These are phyloP conservation scores for Caenorhabditis sp. DNA, from an alignment of 2,888 invertebrate species.

Conservation along the genomic window DNA sequence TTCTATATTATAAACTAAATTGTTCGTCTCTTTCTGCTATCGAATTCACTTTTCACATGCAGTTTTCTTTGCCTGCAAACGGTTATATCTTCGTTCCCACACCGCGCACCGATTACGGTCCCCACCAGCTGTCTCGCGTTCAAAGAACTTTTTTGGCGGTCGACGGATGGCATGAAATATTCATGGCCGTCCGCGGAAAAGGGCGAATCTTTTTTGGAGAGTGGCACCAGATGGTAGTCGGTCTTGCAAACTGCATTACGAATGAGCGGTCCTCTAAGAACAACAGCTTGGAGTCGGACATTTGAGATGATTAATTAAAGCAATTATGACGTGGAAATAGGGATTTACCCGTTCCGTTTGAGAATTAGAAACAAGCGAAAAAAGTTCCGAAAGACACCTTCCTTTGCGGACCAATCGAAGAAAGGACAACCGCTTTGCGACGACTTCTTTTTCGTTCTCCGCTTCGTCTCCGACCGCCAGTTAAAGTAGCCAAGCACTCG, in stretches of 20 bases:
- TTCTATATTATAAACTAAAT: constrained; percentile 13
- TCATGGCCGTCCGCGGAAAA: constrained; percentile 14
- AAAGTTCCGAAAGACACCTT: constrained; percentile 22
- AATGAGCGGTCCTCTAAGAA: no score
- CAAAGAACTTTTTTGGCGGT: background rate
- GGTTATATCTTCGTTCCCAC: background rate
- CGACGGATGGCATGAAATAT: constrained; percentile 29
- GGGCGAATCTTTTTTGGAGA: background rate
- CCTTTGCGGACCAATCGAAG: constrained; percentile 32
- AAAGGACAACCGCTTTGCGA: constrained; percentile 9
- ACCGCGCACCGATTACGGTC: background rate
- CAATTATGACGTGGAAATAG: background rate
- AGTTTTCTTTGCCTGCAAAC: background rate
- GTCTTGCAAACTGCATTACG: constrained; percentile 3
- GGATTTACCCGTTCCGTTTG: no score
- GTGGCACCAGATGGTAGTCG: constrained; percentile 45
- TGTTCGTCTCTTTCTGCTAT: background rate
- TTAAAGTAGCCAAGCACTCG: constrained; percentile 44
- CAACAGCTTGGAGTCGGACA: background rate
- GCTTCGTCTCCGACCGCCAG: constrained; percentile 24
- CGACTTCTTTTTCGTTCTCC: constrained; percentile 20
- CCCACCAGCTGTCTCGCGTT: background rate
- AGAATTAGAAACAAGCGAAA: no score
- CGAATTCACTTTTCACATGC: background rate
- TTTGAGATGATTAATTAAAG: constrained; percentile 12